Evolutionary conservation across 1,140 invertebrate genomes (phyloP).

Genomic region (Sminthurinus signatus): DNA sequence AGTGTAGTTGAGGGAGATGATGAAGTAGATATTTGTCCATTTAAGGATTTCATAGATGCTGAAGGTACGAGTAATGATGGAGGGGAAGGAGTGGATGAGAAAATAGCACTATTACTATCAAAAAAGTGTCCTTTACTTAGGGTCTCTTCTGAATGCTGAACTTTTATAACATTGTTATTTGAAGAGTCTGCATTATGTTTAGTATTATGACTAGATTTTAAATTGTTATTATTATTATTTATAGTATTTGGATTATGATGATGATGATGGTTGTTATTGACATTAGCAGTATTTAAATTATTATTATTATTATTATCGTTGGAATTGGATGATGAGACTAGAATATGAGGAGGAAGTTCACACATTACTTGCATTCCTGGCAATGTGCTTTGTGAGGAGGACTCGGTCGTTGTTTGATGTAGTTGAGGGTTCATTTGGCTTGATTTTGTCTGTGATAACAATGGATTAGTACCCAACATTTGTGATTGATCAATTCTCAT

Average conservation of each 20-base stretch:
- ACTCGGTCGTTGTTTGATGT: slow-evolving; percentile 21
- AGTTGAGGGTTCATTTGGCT: neutral
- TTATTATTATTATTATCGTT: neutral
- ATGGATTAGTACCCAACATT: no score
- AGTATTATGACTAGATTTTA: slow-evolving; percentile 3
- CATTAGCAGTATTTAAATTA: neutral
- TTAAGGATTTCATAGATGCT: neutral
- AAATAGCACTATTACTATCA: neutral
- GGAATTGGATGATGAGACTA: neutral
- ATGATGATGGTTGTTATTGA: neutral
- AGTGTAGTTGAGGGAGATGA: slow-evolving; percentile 1
- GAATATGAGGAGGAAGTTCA: slow-evolving; percentile 12
- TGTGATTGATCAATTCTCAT: no score
- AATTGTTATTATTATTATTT: neutral
- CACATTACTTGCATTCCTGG: neutral
- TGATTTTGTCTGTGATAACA: neutral
- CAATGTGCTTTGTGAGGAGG: neutral
- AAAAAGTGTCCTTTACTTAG: neutral
- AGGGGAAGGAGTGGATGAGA: neutral
- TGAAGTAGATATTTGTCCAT: neutral
- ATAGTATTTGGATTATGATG: neutral
- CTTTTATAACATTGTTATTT: slow-evolving; percentile 11
- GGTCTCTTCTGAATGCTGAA: neutral
- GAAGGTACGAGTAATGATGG: neutral
- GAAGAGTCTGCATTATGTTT: neutral